A percentile compares a stretch with the other conserved stretches of the same genome.
phyloP scores from a whole-genome alignment of 2,797 vertebrate species.

The Scolopax bukidnonensis region DNA sequence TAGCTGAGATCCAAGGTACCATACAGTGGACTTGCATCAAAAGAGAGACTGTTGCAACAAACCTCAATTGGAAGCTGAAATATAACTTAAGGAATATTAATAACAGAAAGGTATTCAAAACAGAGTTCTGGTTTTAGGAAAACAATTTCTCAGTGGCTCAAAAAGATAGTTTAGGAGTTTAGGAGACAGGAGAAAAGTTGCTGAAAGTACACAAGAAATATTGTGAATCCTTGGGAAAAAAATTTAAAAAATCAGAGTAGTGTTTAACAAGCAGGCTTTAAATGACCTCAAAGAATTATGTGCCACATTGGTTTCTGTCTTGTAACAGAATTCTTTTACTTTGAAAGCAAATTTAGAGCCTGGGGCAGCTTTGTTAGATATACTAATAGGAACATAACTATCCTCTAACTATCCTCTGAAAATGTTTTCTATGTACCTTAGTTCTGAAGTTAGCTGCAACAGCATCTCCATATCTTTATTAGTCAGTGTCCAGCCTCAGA shows the following conservation, averaged over 20 bases:
- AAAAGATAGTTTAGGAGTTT: not conserved
- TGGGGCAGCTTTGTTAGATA: not conserved
- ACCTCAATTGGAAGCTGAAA: constrained; percentile 39
- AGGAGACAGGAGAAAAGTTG: constrained; percentile 24
- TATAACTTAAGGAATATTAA: constrained; percentile 57
- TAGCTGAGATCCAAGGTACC: constrained; percentile 41
- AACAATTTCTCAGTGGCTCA: constrained; percentile 13
- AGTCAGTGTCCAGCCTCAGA: not conserved
- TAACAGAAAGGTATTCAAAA: constrained; percentile 58
- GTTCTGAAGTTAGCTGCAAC: not conserved
- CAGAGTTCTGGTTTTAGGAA: constrained; percentile 43
- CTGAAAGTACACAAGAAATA: constrained; percentile 17
- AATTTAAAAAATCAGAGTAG: not conserved
- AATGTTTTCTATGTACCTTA: not conserved
- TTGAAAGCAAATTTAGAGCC: not conserved
- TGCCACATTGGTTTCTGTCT: not conserved
- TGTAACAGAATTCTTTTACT: not conserved
- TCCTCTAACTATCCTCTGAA: not conserved
- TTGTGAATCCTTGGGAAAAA: constrained; percentile 1
- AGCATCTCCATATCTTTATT: not conserved
- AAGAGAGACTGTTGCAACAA: constrained; percentile 43
- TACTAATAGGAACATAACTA: not conserved
- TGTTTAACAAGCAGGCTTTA: constrained; percentile 46
- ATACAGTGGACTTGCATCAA: not conserved
- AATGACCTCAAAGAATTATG: constrained; percentile 26